Evolutionary conservation across 2,113 vertebrate genomes (phyloP).

Genomic region (Camelus dromedarius): DNA sequence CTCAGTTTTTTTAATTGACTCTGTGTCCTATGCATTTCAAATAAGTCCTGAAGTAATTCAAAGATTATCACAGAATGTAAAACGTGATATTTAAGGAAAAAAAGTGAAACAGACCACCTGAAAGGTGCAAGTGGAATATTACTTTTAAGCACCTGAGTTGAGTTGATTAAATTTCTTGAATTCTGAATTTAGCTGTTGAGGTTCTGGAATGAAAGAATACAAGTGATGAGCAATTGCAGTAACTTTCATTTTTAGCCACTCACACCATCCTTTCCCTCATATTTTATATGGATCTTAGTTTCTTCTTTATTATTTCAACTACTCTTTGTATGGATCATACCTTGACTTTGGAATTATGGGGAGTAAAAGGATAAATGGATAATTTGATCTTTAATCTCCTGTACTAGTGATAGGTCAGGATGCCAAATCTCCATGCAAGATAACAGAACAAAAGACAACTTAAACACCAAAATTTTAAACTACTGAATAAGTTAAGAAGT

Average conservation of each 20-base stretch:
- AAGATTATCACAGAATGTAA: conserved; percentile 29
- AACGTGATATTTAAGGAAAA: conserved; percentile 1
- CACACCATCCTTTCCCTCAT: neutral
- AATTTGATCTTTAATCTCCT: neutral
- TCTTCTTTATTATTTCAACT: conserved; percentile 3
- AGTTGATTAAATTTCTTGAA: conserved; percentile 2
- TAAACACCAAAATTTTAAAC: neutral
- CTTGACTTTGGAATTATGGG: neutral
- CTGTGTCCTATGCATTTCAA: neutral
- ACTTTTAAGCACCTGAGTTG: neutral
- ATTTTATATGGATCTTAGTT: neutral
- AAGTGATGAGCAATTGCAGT: neutral
- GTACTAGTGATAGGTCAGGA: neutral
- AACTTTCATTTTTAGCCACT: neutral
- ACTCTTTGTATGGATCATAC: neutral
- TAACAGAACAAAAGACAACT: neutral
- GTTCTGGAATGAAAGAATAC: conserved; percentile 21
- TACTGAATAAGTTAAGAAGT: neutral
- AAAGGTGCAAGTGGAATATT: neutral
- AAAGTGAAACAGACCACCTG: neutral
- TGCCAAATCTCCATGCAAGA: neutral
- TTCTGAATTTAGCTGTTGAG: conserved; percentile 6
- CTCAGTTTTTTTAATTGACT: conserved; percentile 35
- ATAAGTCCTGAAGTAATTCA: conserved; percentile 39
- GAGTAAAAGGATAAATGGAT: neutral